Evolutionary conservation across 2,113 vertebrate species (phyloP), one percentile per base, ranked within the genome.

Genomic region (Eurypyga helias): DNA sequence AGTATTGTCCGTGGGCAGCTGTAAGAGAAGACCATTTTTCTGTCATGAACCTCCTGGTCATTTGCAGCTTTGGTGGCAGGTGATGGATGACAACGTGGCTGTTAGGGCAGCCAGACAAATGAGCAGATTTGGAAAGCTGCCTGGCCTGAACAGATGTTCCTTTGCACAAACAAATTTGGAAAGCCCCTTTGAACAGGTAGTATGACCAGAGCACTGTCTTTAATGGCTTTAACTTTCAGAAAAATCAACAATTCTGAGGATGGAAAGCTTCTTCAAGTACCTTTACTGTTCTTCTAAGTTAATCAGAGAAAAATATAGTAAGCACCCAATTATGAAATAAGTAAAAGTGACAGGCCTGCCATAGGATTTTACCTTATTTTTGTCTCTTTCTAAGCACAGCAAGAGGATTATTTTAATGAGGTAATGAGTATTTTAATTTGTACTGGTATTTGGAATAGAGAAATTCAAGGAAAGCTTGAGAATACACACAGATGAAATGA

Each of bases 391-490:
- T 52, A 83, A 55, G 62, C 21, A 55, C 4, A 65, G 38, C 41
- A 95, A 93, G 49, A 64, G 7, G 17, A 69, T 70, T 89, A 62
- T 81, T 95, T 94, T 89, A 75, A 89, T 60, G 51, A 81, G 51
- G 25, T 38, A 87, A 73, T 70, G 16, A 87, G 6, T 34, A 17
- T 92, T 95, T 83, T 81, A 54, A 62, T 65, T 79, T 48, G 46
- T 36, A 31, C 7, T 78, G 10, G 15, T 67, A 76, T 43, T 84
- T 84, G 57, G 38, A 84, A 16, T 60, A 67, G 43, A 66, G 60
- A 49, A 78, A 51, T 61, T 87, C 38, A 67, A 14, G 49, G 45
- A 21, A 78, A 78, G 29, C 15, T n/a, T 64, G 55, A 24, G 28
- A 83, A n/a, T 55, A 55, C 18, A 25, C 28, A 75, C 16, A 64